These are phyloP conservation scores for Isaurus tuberculatus DNA, from an alignment of 92 coral and sea anemone genomes.

Conservation along the genomic window DNA sequence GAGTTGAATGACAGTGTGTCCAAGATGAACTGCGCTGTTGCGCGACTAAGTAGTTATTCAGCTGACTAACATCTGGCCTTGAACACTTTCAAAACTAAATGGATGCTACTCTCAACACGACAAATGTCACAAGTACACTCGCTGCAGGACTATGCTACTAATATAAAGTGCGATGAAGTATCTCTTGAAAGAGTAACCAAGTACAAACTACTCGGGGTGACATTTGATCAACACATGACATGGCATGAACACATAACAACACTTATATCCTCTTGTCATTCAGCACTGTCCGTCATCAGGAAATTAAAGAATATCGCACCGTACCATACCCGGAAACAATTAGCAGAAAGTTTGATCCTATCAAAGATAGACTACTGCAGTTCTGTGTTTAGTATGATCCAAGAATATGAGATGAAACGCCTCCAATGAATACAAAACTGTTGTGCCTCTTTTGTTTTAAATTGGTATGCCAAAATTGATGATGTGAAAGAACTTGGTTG, in stretches of 20 bases:
- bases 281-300: conserved; percentile 46
- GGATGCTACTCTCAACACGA: conserved; percentile 60
- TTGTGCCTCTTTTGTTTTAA: conserved; percentile 59
- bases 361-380: conserved; percentile 60
- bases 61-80: conserved; percentile 44
- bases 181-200: conserved; percentile 33
- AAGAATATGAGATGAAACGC: conserved; percentile 44
- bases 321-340: conserved; percentile 51
- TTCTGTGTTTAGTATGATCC: conserved; percentile 52
- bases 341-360: conserved; percentile 65
- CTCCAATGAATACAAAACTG: conserved; percentile 67
- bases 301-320: conserved; percentile 61
- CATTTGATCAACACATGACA: conserved; percentile 43
- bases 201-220: conserved; percentile 39
- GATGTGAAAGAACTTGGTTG: conserved; percentile 33
- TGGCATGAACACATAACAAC: conserved; percentile 58
- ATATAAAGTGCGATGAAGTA: conserved; percentile 34
- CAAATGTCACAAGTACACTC: conserved; percentile 27
- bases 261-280: conserved; percentile 61
- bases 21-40: conserved; percentile 17
- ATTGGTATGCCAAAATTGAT: conserved; percentile 31
- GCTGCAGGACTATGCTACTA: conserved; percentile 24
- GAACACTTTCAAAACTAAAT: conserved; percentile 53
- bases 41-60: conserved; percentile 42
- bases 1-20: conserved; percentile 24